phyloP scores from a whole-genome alignment of 2,797 vertebrate species.

The Taenioides sp. region DNA sequence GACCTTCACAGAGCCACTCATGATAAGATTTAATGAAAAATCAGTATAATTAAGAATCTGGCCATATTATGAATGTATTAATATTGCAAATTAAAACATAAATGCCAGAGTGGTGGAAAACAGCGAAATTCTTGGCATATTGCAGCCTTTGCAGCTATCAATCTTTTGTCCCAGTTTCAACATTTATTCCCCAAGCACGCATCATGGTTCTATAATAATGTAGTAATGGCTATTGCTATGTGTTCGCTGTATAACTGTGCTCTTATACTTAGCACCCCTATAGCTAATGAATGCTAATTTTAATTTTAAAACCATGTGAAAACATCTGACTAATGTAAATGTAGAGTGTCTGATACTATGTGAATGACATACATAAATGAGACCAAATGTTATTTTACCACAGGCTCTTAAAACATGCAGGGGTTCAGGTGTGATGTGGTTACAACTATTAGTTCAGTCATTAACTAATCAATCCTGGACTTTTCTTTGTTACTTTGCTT shows the following conservation, averaged over 20 bases:
- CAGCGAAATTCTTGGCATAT: too few relatives aligned
- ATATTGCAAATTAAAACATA: background rate
- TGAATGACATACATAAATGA: background rate
- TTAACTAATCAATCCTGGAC: conserved; percentile 8
- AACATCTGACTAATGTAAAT: too few relatives aligned
- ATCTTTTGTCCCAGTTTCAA: background rate
- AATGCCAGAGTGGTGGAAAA: too few relatives aligned
- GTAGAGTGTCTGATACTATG: too few relatives aligned
- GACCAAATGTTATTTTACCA: background rate
- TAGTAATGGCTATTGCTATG: background rate
- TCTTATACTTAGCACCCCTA: too few relatives aligned
- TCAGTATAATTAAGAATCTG: background rate
- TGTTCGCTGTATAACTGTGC: background rate
- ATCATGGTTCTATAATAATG: background rate
- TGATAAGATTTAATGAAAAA: background rate
- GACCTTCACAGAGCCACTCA: background rate
- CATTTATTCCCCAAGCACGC: background rate
- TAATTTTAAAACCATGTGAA: too few relatives aligned
- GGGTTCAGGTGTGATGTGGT: conserved; percentile 9
- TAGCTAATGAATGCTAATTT: too few relatives aligned
- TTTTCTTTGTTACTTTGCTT: conserved; percentile 18
- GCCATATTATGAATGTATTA: too few relatives aligned
- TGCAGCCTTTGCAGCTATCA: background rate
- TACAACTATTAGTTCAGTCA: background rate
- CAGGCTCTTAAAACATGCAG: background rate